Percentiles rank a stretch among this genome's conserved stretches.
These are phyloP conservation scores for Thymelicus sylvestris DNA, from an alignment of 2,888 invertebrate species.

Conservation along the genomic window DNA sequence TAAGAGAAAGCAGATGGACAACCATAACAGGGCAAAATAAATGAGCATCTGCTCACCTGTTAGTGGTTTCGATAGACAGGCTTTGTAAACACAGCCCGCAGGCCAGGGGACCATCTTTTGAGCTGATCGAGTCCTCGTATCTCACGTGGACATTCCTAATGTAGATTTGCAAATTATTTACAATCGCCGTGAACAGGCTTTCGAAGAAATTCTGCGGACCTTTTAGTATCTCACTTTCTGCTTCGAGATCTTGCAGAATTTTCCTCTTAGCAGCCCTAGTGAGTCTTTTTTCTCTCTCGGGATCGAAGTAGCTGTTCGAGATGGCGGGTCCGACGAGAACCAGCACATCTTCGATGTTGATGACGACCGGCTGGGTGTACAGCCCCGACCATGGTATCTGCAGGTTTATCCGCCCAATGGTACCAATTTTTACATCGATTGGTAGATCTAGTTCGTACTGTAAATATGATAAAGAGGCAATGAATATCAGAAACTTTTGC, in stretches of 20 bases:
- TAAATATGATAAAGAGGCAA: constrained; percentile 50
- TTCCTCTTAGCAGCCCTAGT: constrained; percentile 89
- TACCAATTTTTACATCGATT: constrained; percentile 92
- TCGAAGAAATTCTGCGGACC: constrained; percentile 89
- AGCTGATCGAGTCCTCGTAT: constrained; percentile 90
- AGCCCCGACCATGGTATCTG: constrained; percentile 92
- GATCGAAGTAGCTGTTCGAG: constrained; percentile 87
- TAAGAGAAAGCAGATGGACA: not conserved
- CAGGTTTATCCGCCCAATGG: constrained; percentile 89
- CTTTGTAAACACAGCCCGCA: constrained; percentile 91
- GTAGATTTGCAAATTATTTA: constrained; percentile 92
- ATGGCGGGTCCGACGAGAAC: constrained; percentile 91
- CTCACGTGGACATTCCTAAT: constrained; percentile 92
- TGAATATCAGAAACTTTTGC: not conserved
- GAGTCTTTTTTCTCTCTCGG: constrained; percentile 89
- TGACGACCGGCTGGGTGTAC: constrained; percentile 89
- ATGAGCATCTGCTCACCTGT: constrained; percentile 81
- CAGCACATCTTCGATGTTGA: constrained; percentile 91
- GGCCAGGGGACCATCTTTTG: constrained; percentile 87
- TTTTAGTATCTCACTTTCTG: constrained; percentile 83
- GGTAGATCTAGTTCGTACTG: constrained; percentile 93
- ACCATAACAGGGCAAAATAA: no score
- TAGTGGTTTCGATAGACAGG: constrained; percentile 91
- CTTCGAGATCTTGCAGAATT: constrained; percentile 87
- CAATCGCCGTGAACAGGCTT: constrained; percentile 89